These are phyloP conservation scores for Neolamprologus caudopunctatus DNA, from an alignment of 2,113 vertebrate genomes.

Conservation along the genomic window DNA sequence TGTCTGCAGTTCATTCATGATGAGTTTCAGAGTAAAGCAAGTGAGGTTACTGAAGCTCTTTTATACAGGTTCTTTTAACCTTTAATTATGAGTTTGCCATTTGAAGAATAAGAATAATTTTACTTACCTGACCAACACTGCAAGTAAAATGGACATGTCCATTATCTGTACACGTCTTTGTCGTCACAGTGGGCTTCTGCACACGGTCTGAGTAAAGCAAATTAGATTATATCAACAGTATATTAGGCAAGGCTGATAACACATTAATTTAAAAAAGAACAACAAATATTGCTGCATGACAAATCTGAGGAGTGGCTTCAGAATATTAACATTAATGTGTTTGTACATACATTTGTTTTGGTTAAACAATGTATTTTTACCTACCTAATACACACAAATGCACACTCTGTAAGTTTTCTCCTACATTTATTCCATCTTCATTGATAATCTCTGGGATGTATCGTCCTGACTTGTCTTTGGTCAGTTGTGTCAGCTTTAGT, in stretches of 20 bases:
- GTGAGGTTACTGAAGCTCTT: not conserved
- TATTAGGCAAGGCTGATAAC: fast-evolving
- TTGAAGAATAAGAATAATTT: not conserved
- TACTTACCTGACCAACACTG: not conserved
- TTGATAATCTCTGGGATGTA: fast-evolving
- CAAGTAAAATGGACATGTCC: not conserved
- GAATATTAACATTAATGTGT: fast-evolving
- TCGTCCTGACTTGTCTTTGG: not conserved
- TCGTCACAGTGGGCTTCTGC: not conserved
- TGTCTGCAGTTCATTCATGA: not conserved
- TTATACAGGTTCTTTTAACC: not conserved
- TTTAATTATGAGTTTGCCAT: not conserved
- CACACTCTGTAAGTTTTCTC: fast-evolving
- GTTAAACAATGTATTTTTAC: not conserved
- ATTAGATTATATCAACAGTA: not conserved
- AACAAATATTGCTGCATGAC: fast-evolving
- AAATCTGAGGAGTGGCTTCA: not conserved
- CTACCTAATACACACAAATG: fast-evolving
- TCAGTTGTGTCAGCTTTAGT: fast-evolving
- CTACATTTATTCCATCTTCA: fast-evolving
- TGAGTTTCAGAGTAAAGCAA: not conserved
- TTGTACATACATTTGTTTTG: not conserved
- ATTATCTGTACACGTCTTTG: fast-evolving
- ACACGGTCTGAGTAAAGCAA: not conserved
- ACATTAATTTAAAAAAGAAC: not conserved